phyloP scores from a whole-genome alignment of 2,888 invertebrate genomes.

The Chaitophorus viminalis region DNA sequence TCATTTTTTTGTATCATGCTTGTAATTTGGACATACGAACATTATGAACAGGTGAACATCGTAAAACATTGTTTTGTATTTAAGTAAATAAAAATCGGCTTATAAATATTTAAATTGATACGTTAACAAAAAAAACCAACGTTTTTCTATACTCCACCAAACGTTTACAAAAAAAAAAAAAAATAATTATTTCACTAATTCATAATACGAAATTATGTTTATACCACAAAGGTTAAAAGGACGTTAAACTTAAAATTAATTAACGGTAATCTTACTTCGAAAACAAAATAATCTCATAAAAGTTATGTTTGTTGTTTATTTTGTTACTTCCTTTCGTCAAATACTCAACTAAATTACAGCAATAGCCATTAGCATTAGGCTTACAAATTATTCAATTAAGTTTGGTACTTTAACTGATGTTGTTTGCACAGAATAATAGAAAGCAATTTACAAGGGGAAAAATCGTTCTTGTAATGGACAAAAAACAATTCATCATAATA shows the following conservation, averaged over 20 bases:
- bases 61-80: background rate
- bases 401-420: conserved; percentile 14
- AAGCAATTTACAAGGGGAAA: background rate
- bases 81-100: background rate
- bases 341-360: conserved; percentile 34
- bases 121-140: background rate
- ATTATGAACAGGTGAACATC: too few species aligned
- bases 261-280: conserved; percentile 16
- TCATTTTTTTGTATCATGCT: too few species aligned
- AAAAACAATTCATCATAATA: background rate
- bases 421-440: conserved; percentile 12
- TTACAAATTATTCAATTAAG: conserved; percentile 32
- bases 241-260: conserved; percentile 28
- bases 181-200: background rate
- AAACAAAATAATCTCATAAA: background rate
- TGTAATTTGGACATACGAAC: too few species aligned
- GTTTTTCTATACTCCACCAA: background rate
- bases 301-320: conserved; percentile 9
- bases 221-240: background rate
- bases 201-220: background rate
- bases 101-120: background rate
- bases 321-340: background rate
- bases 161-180: background rate
- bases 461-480: conserved; percentile 12
- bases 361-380: conserved; percentile 18